These are phyloP conservation scores for Sarcophaga peregrina DNA, from an alignment of 1,140 invertebrate genomes.

Conservation along the genomic window DNA sequence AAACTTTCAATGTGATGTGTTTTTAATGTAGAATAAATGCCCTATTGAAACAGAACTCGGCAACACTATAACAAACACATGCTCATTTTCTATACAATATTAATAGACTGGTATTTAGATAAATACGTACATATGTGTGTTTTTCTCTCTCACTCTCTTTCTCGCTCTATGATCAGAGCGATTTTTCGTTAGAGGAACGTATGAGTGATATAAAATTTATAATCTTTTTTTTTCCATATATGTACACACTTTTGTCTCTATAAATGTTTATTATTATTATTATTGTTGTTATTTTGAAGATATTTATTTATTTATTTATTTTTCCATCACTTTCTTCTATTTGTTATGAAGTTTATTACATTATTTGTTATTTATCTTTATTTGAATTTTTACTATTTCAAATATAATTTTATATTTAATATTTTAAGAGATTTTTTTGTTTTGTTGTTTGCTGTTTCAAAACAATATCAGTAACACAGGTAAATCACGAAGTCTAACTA, in stretches of 20 bases:
- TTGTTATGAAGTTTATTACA: neutral
- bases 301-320: neutral
- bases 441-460: neutral
- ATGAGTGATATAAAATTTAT: constrained; percentile 17
- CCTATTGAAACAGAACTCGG: too few species aligned
- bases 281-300: neutral
- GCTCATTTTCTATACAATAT: too few species aligned
- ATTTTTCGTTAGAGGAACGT: constrained; percentile 8
- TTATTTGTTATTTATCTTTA: constrained; percentile 17
- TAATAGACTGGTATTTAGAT: too few species aligned
- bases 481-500: neutral
- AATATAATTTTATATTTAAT: neutral
- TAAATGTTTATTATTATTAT: neutral
- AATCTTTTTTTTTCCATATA: neutral
- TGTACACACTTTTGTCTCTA: constrained; percentile 8
- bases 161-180: neutral
- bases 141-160: too few species aligned
- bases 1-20: too few species aligned
- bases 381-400: neutral
- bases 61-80: too few species aligned
- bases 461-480: neutral
- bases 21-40: too few species aligned
- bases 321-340: neutral
- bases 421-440: neutral
- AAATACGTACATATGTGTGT: too few species aligned